These are phyloP conservation scores for Thaleichthys pacificus DNA, from an alignment of 2,797 vertebrate species.

Conservation along the genomic window DNA sequence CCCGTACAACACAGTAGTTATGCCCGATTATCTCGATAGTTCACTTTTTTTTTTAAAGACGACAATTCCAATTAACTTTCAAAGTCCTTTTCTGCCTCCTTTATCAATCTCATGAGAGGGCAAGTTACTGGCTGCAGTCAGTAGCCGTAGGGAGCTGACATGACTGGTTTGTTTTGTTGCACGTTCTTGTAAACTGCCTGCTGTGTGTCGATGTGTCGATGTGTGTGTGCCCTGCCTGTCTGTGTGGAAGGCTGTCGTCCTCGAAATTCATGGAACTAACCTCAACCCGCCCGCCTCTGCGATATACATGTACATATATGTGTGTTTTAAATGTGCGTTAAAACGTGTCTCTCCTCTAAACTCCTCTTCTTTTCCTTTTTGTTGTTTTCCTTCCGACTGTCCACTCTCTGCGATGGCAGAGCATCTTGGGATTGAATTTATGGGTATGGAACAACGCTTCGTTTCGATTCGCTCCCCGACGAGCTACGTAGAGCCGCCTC, in stretches of 20 bases:
- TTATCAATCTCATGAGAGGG: too few relatives aligned
- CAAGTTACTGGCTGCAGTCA: conserved; percentile 23
- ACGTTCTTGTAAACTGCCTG: conserved; percentile 43
- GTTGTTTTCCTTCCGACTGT: conserved; percentile 71
- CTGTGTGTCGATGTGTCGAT: background rate
- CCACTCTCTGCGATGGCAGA: conserved; percentile 90
- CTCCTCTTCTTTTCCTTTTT: conserved; percentile 73
- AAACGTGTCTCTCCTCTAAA: conserved; percentile 82
- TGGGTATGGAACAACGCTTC: conserved; percentile 93
- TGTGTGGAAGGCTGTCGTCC: conserved; percentile 41
- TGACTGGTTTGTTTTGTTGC: background rate
- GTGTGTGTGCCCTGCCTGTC: conserved; percentile 5
- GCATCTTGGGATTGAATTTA: conserved; percentile 99
- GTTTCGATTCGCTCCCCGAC: conserved; percentile 79
- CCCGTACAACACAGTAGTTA: background rate
- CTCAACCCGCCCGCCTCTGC: too few relatives aligned
- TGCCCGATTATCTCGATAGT: background rate
- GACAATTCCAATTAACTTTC: too few relatives aligned
- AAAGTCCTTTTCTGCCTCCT: too few relatives aligned
- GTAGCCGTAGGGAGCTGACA: too few relatives aligned
- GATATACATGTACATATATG: conserved; percentile 29
- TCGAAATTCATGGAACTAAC: too few relatives aligned
- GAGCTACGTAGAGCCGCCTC: conserved; percentile 68
- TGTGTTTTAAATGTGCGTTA: conserved; percentile 68
- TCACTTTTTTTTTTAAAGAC: too few relatives aligned